Evolutionary conservation across 2,113 vertebrate species (phyloP), one percentile per base, ranked within the genome.

Genomic region (Vidua chalybeata): DNA sequence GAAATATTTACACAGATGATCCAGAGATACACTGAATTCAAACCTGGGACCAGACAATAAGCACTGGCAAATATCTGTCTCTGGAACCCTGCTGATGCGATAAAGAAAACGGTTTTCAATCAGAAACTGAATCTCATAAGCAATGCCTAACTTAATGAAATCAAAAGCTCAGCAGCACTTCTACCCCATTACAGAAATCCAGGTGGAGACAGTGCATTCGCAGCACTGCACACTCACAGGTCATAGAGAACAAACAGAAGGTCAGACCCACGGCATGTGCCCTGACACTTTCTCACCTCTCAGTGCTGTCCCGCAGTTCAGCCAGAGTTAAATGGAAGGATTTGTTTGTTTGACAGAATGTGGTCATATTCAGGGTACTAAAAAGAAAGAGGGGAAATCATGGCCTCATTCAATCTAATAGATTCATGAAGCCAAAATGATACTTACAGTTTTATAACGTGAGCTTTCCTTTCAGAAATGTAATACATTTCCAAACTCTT

Each of bases 71-170:
- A 64, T 43, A 39, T 54, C 51, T 28, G 17, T 75, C 46, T 64
- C 19, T 85, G 45, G 21, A 78, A 35, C 21, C 9, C 21, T 43
- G 39, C 5, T 52, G 45, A 12, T n/a, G n/a, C 37, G 22, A 35
- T 51, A 64, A 75, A 85, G 45, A 64, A 59, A 48, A 59, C 4
- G 0, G 13, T 63, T 6, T 33, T 90, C 49, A 73, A 1, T 72
- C 41, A 86, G 31, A 68, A 78, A 39, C 9, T 15, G 19, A 61
- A n/a, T 63, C 35, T 52, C n/a, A 18, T 39, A 43, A 91, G n/a
- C 51, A 20, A 12, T 43, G 28, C 26, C 45, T 51, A 45, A 52
- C 10, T 46, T 48, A 45, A 15, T 0, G 0, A 30, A 43, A 27
- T 26, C 28, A 39, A 56, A 67, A 66, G 15, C n/a, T 52, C 64